Conservation (phyloP, 2,113 vertebrate species). For the Arenaria interpres region DNA sequence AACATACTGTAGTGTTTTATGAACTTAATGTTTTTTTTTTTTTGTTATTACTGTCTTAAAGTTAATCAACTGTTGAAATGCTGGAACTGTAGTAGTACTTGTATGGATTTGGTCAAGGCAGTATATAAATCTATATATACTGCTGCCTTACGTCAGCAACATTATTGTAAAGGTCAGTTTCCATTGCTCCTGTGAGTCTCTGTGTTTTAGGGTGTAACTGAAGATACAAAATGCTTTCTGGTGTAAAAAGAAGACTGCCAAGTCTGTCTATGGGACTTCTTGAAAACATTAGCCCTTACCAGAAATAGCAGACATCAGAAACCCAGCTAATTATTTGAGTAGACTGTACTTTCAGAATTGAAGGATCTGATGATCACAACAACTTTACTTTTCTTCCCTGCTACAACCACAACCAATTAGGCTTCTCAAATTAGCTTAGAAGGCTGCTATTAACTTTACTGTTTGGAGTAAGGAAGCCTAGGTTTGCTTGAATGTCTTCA, state of each 20-base stretch:
- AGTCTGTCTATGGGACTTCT: not conserved
- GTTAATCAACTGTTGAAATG: not conserved
- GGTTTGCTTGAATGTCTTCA: not conserved
- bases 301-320: not conserved
- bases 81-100: not conserved
- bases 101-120: not conserved
- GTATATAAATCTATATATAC: not conserved
- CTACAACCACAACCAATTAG: not conserved
- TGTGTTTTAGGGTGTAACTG: not conserved
- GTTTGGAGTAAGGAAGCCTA: not conserved
- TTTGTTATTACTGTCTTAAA: not conserved
- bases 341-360: not conserved
- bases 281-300: not conserved
- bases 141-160: not conserved
- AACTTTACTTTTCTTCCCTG: not conserved
- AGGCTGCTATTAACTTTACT: not conserved
- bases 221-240: slow-evolving; percentile 10
- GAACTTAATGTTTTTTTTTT: not conserved
- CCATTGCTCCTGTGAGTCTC: not conserved
- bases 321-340: slow-evolving; percentile 1
- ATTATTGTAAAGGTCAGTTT: not conserved
- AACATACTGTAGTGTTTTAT: not conserved
- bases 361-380: not conserved
- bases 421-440: not conserved
- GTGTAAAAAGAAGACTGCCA: not conserved